Conservation (phyloP, 1,140 invertebrate genomes). For the Eufriesea mexicana region DNA sequence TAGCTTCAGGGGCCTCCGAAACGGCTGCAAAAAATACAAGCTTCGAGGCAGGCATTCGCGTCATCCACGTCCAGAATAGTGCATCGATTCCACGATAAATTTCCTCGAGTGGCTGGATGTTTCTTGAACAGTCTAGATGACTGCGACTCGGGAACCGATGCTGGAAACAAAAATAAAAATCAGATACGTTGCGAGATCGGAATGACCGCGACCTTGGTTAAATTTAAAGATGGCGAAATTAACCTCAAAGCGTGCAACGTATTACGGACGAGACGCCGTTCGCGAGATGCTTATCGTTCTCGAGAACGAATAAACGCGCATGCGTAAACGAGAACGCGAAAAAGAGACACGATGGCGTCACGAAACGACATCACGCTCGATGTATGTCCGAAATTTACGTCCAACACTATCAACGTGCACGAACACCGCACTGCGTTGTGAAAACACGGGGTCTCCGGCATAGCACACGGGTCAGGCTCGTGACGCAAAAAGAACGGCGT, state of each 20-base stretch:
- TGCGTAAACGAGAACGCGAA: not conserved
- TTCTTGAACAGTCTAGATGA: not conserved
- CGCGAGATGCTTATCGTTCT: not conserved
- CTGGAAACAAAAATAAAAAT: slow-evolving; percentile 22
- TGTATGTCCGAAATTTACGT: not conserved
- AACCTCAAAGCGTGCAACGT: not conserved
- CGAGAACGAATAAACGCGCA: not conserved
- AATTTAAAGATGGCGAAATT: slow-evolving; percentile 25
- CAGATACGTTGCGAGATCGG: not conserved
- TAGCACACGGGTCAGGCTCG: not conserved
- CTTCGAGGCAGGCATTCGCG: not conserved
- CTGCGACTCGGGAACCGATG: not conserved
- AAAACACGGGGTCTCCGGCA: not conserved
- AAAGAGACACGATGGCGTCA: not conserved
- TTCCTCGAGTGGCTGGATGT: slow-evolving; percentile 14
- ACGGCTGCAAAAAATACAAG: not conserved
- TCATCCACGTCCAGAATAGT: slow-evolving; percentile 27
- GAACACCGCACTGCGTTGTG: not conserved
- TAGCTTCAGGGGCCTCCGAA: too few species aligned
- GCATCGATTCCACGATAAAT: slow-evolving; percentile 30
- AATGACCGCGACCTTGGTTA: slow-evolving; percentile 22
- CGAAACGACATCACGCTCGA: not conserved
- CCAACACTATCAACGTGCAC: too few species aligned
- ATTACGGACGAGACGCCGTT: too few species aligned
- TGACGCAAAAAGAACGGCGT: slow-evolving; percentile 23